Evolutionary conservation across 1,140 invertebrate genomes (phyloP).

Genomic region (Cephus cinctus): DNA sequence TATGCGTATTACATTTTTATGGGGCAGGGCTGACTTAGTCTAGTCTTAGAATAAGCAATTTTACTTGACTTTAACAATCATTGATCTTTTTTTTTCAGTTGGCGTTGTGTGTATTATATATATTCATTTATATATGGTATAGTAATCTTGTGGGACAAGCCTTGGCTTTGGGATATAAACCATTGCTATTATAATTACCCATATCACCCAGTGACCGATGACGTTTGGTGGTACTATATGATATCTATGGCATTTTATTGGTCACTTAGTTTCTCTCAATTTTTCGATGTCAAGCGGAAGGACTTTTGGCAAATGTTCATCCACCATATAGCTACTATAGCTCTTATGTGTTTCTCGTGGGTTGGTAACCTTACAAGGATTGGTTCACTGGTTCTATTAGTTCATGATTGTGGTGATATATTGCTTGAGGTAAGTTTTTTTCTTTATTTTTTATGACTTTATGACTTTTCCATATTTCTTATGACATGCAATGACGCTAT

Average conservation of each 20-base stretch:
- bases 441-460: no score
- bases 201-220: conserved; percentile 65
- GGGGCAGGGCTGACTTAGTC: neutral
- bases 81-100: conserved; percentile 58
- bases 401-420: conserved; percentile 95
- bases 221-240: conserved; percentile 97
- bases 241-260: conserved; percentile 94
- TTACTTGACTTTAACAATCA: neutral
- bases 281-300: conserved; percentile 89
- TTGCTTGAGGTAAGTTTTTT: conserved; percentile 86
- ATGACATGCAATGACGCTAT: no score
- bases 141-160: conserved; percentile 86
- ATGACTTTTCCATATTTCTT: no score
- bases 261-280: conserved; percentile 89
- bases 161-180: conserved; percentile 92
- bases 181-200: conserved; percentile 84
- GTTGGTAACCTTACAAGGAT: conserved; percentile 90
- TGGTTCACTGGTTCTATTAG: conserved; percentile 85
- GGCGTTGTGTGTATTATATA: conserved; percentile 86
- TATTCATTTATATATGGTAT: conserved; percentile 82
- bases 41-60: no score
- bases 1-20: no score
- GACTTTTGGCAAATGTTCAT: conserved; percentile 99
- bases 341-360: conserved; percentile 90
- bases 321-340: conserved; percentile 91